Evolutionary conservation across 2,797 vertebrate genomes (phyloP).

Genomic region (Chrysocyon brachyurus): DNA sequence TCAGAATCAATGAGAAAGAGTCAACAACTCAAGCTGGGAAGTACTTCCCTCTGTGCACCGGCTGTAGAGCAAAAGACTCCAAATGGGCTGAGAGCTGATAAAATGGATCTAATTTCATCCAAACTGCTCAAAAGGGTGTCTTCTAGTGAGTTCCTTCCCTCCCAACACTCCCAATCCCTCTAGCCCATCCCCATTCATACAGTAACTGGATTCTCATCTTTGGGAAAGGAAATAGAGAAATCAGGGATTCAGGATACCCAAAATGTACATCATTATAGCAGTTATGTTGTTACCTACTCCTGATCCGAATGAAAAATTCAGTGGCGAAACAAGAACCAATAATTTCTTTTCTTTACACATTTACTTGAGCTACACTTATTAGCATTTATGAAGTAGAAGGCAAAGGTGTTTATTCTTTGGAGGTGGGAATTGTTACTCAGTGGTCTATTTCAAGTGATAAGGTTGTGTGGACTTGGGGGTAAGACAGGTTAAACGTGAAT

Average conservation of each 20-base stretch:
- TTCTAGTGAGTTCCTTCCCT: background rate
- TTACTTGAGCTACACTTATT: background rate
- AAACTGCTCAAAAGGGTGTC: background rate
- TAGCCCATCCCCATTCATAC: background rate
- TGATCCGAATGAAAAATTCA: slow-evolving; percentile 20
- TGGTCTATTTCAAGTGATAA: background rate
- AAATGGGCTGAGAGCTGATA: background rate
- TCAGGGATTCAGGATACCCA: background rate
- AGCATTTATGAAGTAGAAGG: background rate
- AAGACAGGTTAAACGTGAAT: background rate
- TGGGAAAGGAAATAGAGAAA: background rate
- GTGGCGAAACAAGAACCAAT: background rate
- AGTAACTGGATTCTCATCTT: background rate
- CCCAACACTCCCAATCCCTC: background rate
- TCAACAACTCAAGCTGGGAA: slow-evolving; percentile 18
- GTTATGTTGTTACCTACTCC: background rate
- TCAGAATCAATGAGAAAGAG: slow-evolving; percentile 37
- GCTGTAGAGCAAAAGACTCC: background rate
- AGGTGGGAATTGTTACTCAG: background rate
- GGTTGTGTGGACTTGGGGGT: background rate
- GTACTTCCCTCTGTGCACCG: background rate
- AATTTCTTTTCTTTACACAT: background rate
- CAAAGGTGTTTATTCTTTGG: background rate
- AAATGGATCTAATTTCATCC: background rate
- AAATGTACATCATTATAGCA: background rate